These are phyloP conservation scores for Notiomystis cincta DNA, from an alignment of 2,113 vertebrate genomes.

Conservation along the genomic window DNA sequence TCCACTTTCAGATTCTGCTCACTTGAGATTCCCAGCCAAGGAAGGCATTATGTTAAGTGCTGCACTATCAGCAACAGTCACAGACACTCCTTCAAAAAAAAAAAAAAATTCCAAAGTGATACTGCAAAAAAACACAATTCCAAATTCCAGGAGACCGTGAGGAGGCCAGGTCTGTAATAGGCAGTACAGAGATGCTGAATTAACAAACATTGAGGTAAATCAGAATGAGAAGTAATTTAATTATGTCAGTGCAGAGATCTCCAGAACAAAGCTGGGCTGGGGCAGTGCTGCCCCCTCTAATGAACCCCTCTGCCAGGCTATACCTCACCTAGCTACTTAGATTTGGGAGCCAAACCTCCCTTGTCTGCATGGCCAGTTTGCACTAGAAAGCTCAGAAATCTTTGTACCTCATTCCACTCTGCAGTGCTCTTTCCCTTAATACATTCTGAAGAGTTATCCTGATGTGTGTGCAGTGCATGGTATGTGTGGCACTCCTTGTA, in stretches of 20 bases:
- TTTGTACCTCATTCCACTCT: not conserved
- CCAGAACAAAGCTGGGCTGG: not conserved
- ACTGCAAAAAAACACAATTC: not conserved
- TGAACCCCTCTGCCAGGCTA: not conserved
- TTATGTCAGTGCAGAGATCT: not conserved
- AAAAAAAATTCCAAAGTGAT: not conserved
- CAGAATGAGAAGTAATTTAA: not conserved
- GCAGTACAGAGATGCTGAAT: not conserved
- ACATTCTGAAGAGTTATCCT: not conserved
- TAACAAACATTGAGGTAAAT: not conserved
- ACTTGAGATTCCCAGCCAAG: not conserved
- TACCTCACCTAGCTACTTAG: not conserved
- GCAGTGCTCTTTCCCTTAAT: not conserved
- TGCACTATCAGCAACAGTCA: not conserved
- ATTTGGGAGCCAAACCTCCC: not conserved
- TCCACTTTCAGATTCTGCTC: not conserved
- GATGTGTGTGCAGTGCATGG: not conserved
- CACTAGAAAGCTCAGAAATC: not conserved
- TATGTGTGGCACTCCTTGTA: not conserved
- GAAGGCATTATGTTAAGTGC: slow-evolving; percentile 24
- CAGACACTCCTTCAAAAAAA: not conserved
- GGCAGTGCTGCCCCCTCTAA: not conserved
- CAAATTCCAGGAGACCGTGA: not conserved
- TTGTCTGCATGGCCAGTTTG: not conserved
- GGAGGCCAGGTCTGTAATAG: not conserved